phyloP scores from a whole-genome alignment of 2,113 vertebrate genomes.

The Sander vitreus region DNA sequence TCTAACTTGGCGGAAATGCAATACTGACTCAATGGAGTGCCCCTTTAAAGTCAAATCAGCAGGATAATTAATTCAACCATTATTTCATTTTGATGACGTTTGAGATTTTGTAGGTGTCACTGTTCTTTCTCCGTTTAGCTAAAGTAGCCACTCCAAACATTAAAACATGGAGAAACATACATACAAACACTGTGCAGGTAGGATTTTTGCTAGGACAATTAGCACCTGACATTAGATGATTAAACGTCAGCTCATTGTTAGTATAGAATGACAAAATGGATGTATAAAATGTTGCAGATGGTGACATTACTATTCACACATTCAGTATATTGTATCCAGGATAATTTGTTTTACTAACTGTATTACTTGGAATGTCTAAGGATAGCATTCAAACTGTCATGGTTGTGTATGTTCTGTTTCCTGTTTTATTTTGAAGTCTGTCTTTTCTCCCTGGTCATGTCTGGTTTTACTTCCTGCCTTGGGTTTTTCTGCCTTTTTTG shows the following conservation, averaged over 20 bases:
- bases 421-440: too few species aligned
- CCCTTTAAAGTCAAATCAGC: not conserved
- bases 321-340: not conserved
- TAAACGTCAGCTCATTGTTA: not conserved
- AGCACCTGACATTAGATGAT: not conserved
- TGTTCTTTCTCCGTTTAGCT: not conserved
- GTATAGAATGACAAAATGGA: not conserved
- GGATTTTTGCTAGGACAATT: not conserved
- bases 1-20: not conserved
- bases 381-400: not conserved
- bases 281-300: not conserved
- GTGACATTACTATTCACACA: not conserved
- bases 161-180: not conserved
- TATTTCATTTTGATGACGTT: not conserved
- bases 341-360: not conserved
- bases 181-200: slow-evolving; percentile 2
- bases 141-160: not conserved
- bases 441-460: too few species aligned
- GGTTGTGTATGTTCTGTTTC: too few species aligned
- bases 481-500: too few species aligned
- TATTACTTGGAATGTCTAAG: not conserved
- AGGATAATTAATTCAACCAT: not conserved
- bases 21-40: not conserved
- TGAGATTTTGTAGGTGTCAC: not conserved
- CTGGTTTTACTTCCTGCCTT: too few species aligned